A percentile compares a stretch with the other conserved stretches of the same genome.
Evolutionary conservation across 2,797 vertebrate species (phyloP).

Genomic region (Thamnophis elegans): DNA sequence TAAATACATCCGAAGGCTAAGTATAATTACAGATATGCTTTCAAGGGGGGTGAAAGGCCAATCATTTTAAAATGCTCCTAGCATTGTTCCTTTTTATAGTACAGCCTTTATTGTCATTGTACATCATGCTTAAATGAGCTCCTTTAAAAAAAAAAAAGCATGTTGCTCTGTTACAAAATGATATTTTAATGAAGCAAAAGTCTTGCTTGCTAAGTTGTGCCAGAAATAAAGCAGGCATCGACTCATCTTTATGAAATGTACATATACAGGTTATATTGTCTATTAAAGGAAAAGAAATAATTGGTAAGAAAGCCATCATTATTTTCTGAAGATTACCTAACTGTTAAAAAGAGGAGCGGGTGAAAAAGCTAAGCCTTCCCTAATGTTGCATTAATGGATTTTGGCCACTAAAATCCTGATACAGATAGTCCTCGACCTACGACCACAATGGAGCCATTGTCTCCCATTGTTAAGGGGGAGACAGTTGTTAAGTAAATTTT

Average conservation of each 20-base stretch:
- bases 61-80: background rate
- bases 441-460: background rate
- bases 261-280: background rate
- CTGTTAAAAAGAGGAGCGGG: background rate
- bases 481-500: background rate
- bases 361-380: background rate
- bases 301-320: background rate
- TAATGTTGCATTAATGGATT: background rate
- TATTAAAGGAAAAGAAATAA: background rate
- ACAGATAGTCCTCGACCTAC: background rate
- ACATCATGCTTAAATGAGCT: constrained; percentile 1
- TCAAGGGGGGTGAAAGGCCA: background rate
- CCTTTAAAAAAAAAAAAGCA: background rate
- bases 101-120: no score
- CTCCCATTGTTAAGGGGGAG: background rate
- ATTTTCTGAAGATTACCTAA: background rate
- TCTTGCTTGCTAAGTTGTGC: background rate
- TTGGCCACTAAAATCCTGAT: background rate
- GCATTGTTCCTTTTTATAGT: constrained; percentile 2
- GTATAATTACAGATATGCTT: constrained; percentile 20
- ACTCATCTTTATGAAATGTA: background rate
- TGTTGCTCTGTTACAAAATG: background rate
- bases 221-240: background rate
- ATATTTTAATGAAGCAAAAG: background rate
- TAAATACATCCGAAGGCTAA: constrained; percentile 5